Evolutionary conservation across 2,113 vertebrate species (phyloP), one percentile per base, ranked within the genome.

Genomic region (Crocuta crocuta): DNA sequence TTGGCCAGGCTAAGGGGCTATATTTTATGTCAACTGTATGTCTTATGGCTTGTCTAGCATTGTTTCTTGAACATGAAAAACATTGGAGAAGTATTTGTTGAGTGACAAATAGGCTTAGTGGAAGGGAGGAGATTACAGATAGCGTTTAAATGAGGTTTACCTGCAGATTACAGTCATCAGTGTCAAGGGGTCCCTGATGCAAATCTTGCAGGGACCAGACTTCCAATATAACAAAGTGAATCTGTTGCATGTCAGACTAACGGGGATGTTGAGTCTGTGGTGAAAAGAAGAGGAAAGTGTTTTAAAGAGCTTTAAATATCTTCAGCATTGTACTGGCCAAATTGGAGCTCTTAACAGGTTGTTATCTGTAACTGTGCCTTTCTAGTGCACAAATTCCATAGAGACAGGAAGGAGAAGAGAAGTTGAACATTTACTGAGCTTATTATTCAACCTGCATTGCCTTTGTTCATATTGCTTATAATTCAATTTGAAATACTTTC

Each of bases 401-500:
- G 71, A 39, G 73, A 79, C 66, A 84, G 88, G 35, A 58, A 92
- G 33, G 53, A 84, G 45, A 10, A 65, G 10, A 48, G 61, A 48
- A 12, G 2, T 63, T 23, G 10, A 66, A 68, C 28, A 81, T 81
- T 66, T 90, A 71, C 3, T n/a, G 48, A 28, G 33, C 21, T 91
- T 61, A 80, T 48, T 92, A 28, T 28, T 71, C 23, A 83, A 6
- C 28, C 65, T 80, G 33, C 26, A 31, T 89, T 88, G 55, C 58
- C 76, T 96, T 68, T 24, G 3, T 93, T 96, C 63, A 88, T 81
- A 74, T 92, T 89, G 31, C 17, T 94, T 84, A 13, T 70, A 53
- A 73, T 95, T 33, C 58, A 61, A 90, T 84, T 48, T 65, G 65
- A 65, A 92, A 91, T 58, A 48, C n/a, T 35, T 83, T 76, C 13